Conservation (phyloP, 2,888 invertebrate species). For the Kryphioiulus occultus region DNA sequence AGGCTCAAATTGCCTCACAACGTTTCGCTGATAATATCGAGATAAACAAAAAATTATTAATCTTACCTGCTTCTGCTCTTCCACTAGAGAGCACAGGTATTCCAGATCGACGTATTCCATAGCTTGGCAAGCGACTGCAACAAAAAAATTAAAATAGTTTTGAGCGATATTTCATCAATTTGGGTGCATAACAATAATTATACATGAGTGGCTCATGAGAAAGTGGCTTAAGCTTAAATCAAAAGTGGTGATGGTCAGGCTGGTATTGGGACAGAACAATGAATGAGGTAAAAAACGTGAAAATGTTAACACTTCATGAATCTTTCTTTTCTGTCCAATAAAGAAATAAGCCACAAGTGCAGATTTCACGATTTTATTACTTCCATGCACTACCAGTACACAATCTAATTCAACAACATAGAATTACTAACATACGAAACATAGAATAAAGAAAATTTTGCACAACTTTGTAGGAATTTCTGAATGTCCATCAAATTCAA, state of each 20-base stretch:
- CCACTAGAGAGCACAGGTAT: constrained; percentile 55
- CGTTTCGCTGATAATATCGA: neutral
- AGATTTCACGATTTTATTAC: constrained; percentile 15
- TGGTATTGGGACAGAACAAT: neutral
- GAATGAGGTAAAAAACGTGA: neutral
- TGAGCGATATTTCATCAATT: neutral
- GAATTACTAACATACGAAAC: neutral
- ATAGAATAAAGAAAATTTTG: neutral
- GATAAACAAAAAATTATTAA: constrained; percentile 8
- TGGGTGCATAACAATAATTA: neutral
- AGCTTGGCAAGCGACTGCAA: constrained; percentile 55
- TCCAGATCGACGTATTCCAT: constrained; percentile 54
- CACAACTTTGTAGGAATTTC: neutral
- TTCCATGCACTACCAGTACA: constrained; percentile 32
- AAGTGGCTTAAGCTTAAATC: neutral
- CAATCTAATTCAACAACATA: constrained; percentile 10
- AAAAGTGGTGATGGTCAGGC: neutral
- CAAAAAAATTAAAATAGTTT: constrained; percentile 49
- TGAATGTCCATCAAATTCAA: neutral
- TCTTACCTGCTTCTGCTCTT: constrained; percentile 55
- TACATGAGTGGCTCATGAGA: neutral
- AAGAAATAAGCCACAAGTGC: neutral
- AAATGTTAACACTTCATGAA: neutral
- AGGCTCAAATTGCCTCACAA: neutral
- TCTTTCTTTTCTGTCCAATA: neutral